Evolutionary conservation across 30 jellyfish, hydroid and myxozoan genomes (phyloP), one percentile per base, ranked within the genome.

Genomic region (Haliclystus octoradiatus): DNA sequence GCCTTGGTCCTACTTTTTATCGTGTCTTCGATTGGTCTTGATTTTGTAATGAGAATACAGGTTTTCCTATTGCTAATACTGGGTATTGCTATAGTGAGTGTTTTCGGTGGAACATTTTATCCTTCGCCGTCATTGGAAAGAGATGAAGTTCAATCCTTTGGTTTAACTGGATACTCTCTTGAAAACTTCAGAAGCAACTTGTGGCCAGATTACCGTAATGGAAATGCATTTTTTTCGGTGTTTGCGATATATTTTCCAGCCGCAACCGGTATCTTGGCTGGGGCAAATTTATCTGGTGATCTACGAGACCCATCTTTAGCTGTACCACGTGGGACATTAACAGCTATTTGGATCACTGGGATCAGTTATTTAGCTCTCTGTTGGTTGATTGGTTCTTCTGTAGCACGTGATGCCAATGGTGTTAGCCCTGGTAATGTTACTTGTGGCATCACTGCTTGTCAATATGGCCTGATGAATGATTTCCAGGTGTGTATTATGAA

Each of bases 241-340:
- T 83, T 83, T 60, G 83, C 95, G 0, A 83, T 83, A 29, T 83
- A 74, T 66, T 83, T 83, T 53, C 95, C 95, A 9, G 95, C 95
- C 22, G 95, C 95, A 1, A 83, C 95, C 1, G 95, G 95, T 3
- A 83, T 83, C 34, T 34, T 83, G 76, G 95, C 95, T 1, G 95
- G 95, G 15, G 95, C 95, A 31, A 83, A 83, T 63, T 52, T 83
- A 63, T 83, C 95, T 66, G 95, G 95, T 3, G 95, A 83, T 34
- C 78, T 83, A n/a, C 74, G 75, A 63, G 72, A 83, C 72, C 80
- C 95, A 22, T 83, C 85, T 46, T 14, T 50, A 3, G 95, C 95
- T 27, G 95, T 83, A 28, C 95, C 95, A 35, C 64, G 63, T 50
- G 95, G 95, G 25, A 83, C 95, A 2, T 50, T 83, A 30, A 62